phyloP scores from a whole-genome alignment of 2,888 invertebrate species.

The Epinotia brunnichana region DNA sequence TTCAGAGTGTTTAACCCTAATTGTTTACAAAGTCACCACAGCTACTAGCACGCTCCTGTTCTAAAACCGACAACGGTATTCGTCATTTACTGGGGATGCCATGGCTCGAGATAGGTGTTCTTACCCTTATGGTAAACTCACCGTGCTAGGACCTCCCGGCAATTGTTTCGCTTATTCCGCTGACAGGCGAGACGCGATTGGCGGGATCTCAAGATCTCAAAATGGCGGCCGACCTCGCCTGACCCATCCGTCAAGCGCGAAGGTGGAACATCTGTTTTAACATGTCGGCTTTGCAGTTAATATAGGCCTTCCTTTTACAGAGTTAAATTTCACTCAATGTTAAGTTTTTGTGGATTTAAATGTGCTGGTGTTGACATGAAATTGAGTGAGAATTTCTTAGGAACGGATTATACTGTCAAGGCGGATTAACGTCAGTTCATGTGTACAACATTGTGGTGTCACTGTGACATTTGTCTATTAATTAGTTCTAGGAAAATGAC shows the following conservation, averaged over 20 bases:
- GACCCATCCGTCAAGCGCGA: constrained; percentile 79
- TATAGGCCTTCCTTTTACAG: constrained; percentile 66
- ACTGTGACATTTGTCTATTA: constrained; percentile 19
- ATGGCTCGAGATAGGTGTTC: not conserved
- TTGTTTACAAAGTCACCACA: constrained; percentile 66
- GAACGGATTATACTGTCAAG: constrained; percentile 34
- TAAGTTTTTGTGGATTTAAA: constrained; percentile 38
- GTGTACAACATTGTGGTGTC: constrained; percentile 21
- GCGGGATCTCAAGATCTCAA: constrained; percentile 76
- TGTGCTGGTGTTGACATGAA: constrained; percentile 37
- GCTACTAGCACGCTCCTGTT: constrained; percentile 22
- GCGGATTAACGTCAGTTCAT: constrained; percentile 23
- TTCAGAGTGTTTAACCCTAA: constrained; percentile 55
- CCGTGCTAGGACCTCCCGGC: constrained; percentile 53
- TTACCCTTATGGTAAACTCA: constrained; percentile 24
- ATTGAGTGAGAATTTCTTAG: constrained; percentile 34
- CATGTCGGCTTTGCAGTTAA: constrained; percentile 76
- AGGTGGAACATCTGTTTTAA: constrained; percentile 81
- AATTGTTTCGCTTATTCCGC: constrained; percentile 74
- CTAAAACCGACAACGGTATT: constrained; percentile 12
- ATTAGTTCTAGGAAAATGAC: constrained; percentile 50
- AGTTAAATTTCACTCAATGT: constrained; percentile 53
- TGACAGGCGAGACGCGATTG: constrained; percentile 74
- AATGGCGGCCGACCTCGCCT: constrained; percentile 78
- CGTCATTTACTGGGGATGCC: not conserved